Evolutionary conservation across 2,888 invertebrate genomes (phyloP), one percentile per base, ranked within the genome.

Genomic region (Idaea straminata): DNA sequence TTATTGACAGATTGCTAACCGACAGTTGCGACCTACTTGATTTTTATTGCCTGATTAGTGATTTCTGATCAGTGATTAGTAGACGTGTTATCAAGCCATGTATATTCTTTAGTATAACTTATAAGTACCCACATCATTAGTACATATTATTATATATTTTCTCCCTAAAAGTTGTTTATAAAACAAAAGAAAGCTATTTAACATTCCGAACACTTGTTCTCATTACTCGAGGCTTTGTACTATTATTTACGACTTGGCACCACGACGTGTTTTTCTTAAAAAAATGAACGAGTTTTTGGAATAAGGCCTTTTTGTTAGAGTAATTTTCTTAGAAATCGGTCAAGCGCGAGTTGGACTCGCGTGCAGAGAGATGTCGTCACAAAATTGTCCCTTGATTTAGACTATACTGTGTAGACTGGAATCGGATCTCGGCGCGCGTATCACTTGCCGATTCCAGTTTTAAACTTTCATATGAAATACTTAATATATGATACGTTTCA

Each of bases 171-270:
- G 6, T 47, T 47, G 47, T 7, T 47, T 47, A 47, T 15, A 62
- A 66, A 70, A 76, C 74, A 77, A 78, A 77, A 78, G 73, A 73
- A 72, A 68, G 68, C 71, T 76, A 72, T 76, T 81, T 74, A 74
- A 66, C 72, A 81, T 81, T 80, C 81, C 74, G 72, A 70, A 68
- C 80, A 79, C 78, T 81, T 77, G 73, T 76, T 69, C 75, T 81
- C 79, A 80, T 81, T 81, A 79, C 73, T 67, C 69, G 64, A 59
- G 71, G 75, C 78, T 77, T 73, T 75, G 72, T 74, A 63, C 74
- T 77, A 77, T 77, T 79, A 80, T 79, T 81, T 81, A 81, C 73
- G 79, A 71, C 73, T 59, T 78, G 47, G 47, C 47, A 47, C 5
- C 13, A 47, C 10, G 47, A 77, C 80, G 79, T 76, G 78, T 74